A percentile compares a stretch with the other conserved stretches of the same genome.
Conservation (phyloP, 92 coral and sea anemone genomes). For the Zoanthus gigantus region DNA sequence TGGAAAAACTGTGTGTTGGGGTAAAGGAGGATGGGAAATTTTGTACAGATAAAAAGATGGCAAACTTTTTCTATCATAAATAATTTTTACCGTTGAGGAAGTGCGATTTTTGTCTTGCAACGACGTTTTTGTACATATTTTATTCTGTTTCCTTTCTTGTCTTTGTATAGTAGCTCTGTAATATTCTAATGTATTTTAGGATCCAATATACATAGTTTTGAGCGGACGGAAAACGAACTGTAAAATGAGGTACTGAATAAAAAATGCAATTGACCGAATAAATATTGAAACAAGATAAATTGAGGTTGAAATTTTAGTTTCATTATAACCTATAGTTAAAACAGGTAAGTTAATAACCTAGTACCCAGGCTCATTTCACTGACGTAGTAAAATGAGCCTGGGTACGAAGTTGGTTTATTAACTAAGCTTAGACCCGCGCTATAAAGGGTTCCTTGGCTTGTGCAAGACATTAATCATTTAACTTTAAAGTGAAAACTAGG, state of each 20-base stretch:
- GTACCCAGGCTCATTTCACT: no score
- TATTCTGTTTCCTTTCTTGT: conserved; percentile 28
- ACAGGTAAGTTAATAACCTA: no score
- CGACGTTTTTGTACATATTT: conserved; percentile 36
- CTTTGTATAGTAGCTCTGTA: conserved; percentile 44
- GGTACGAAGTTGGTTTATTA: no score
- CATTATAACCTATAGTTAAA: no score
- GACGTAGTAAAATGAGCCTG: no score
- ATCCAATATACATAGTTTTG: conserved; percentile 46
- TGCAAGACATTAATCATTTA: no score
- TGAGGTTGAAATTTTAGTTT: no score
- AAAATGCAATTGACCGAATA: conserved; percentile 39
- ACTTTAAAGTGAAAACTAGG: no score
- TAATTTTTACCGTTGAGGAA: conserved; percentile 5
- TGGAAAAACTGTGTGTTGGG: background rate
- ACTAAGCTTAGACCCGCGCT: no score
- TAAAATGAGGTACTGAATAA: conserved; percentile 34
- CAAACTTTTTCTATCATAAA: conserved; percentile 26
- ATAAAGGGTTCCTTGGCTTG: no score
- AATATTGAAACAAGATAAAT: conserved; percentile 17
- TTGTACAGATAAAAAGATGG: conserved; percentile 36
- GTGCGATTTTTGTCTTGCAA: background rate
- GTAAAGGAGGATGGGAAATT: background rate
- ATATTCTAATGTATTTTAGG: conserved; percentile 54
- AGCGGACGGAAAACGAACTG: conserved; percentile 25